Base-by-base conservation (phyloP, 2,113 vertebrate genomes). In the Dicrurus megarhynchus region DNA sequence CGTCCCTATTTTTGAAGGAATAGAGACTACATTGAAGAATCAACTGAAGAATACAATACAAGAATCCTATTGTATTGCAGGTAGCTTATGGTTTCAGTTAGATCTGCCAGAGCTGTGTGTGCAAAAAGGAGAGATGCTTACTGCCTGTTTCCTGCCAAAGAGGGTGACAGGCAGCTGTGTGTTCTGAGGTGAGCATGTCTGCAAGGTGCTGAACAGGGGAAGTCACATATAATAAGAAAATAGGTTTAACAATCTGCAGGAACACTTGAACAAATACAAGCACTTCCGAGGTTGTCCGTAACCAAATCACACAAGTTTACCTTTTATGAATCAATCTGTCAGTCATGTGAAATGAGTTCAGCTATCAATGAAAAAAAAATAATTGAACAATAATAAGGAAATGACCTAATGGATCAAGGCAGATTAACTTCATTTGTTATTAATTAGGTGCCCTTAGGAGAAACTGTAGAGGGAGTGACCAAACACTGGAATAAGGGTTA, bases 391-490 rank as follows among this genome's bases (percentile, higher is more conserved):
- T 84, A 77, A 94, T 55, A 87, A 97, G 96, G 96, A 97, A 97
- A 94, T 97, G 89, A 97, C 87, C 94, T 95, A 97, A 96, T 77
- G 84, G 89, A 88, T 73, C 69, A 68, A 87, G 39, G 49, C 76
- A 94, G 69, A 95, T 93, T 89, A 90, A 96, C 65, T 95, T 97
- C 87, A 97, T 94, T 95, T 93, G 84, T 94, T 87, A 96, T 96
- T 96, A 96, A 97, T 91, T 96, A 96, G 92, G 47, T 93, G 73
- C 90, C 92, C 52, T 81, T 41, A 91, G 84, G 84, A 93, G 65
- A 96, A 96, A 94, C 41, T 76, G 50, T 22, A 84, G 55, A 69
- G 44, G 69, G 87, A 95, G 83, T 49, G 74, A 67, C 35, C 59
- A 59, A 96, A 85, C 71, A 94, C 63, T 32, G 65, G 50, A 69